Base-by-base conservation (phyloP, 2,797 vertebrate species). In the Scarus forsteni region DNA sequence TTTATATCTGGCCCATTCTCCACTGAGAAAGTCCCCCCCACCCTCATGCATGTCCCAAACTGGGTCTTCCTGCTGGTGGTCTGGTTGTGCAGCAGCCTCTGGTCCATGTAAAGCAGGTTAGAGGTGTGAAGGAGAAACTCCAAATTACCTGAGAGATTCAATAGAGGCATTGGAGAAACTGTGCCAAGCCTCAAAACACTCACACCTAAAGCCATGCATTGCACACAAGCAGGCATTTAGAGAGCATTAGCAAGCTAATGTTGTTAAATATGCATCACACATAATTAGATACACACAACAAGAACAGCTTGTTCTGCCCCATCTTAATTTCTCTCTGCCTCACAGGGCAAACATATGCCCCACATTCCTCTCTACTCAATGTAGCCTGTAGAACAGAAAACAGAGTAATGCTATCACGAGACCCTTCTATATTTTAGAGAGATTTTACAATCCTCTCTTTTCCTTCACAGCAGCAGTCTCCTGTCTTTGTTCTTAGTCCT, bases 71-170 rank as follows among this genome's bases (percentile, higher is more conserved):
- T 71, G 70, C 56, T 75, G 56, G 40, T 66, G 54, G 27, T n/a
- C 70, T 64, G 65, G 43, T 85, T 89, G 69, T 80, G 60, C 73
- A 82, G 88, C 62, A 61, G 62, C 45, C 42, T 68, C 63, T 79
- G 76, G 85, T 83, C 80, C 79, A 66, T 44, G 70, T 38, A 85
- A 91, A 89, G 73, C 88, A 77, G 75, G 81, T 81, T 79, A 79
- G 54, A 88, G 77, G 76, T 48, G 1, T 76, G 67, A 70, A 71
- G 77, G 57, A 44, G 65, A 66, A 75, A 57, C 69, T 62, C 63
- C 19, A 74, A 81, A 71, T 88, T 80, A 84, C 59, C 72, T 56
- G 48, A 54, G 46, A 13, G 12, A 77, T 79, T 53, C 60, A 64
- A 19, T 16, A 50, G 40, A 72, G 45, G 53, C 70, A 65, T 70